These are phyloP conservation scores for Panagrolaimus sp. DNA, from an alignment of 1,140 invertebrate genomes.

Conservation along the genomic window DNA sequence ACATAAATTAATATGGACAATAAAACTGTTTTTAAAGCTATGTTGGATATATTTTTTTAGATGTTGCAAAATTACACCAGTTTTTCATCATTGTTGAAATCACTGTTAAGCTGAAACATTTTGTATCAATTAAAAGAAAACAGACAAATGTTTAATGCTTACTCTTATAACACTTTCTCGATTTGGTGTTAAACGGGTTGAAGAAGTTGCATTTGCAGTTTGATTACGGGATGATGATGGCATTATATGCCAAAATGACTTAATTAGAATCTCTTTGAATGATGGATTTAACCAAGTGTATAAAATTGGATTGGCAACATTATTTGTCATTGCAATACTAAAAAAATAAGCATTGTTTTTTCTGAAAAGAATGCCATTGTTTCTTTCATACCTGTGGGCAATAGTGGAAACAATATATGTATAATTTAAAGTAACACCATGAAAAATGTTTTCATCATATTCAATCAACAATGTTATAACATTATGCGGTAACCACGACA, in stretches of 20 bases:
- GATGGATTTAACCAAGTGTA: conserved; percentile 87
- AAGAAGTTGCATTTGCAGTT: not conserved
- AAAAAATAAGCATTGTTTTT: conserved; percentile 16
- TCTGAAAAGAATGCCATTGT: not conserved
- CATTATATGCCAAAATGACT: conserved; percentile 19
- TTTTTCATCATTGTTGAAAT: no score
- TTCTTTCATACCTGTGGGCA: conserved; percentile 38
- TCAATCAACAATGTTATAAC: conserved; percentile 76
- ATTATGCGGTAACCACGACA: conserved; percentile 90
- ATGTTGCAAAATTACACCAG: no score
- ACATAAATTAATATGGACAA: no score
- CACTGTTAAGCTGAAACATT: no score
- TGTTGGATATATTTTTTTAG: no score
- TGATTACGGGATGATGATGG: not conserved
- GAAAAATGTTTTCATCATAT: conserved; percentile 64
- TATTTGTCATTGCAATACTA: conserved; percentile 77
- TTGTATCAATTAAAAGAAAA: no score
- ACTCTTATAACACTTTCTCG: conserved; percentile 3
- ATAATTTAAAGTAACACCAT: conserved; percentile 42
- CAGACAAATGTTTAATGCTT: not conserved
- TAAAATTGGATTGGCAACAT: conserved; percentile 87
- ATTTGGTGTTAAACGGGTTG: not conserved
- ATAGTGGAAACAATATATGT: conserved; percentile 54
- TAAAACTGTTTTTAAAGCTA: no score
- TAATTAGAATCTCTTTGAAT: conserved; percentile 43